Base-by-base conservation (phyloP, 1,140 invertebrate genomes). In the Drosophila sucinea region DNA sequence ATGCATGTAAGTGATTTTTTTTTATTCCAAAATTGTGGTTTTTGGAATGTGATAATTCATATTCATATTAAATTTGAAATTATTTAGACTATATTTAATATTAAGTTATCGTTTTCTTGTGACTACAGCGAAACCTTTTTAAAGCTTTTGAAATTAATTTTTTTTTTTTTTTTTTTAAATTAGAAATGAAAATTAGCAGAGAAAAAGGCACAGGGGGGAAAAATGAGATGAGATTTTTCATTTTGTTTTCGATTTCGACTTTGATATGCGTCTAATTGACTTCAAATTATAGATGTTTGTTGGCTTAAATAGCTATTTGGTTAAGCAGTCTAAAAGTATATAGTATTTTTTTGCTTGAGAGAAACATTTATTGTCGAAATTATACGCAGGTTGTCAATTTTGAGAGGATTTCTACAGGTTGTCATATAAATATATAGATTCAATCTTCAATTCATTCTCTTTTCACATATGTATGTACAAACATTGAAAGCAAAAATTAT, bases 221-320 rank as follows among this genome's bases (percentile, higher is more conserved):
- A 61, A 25, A 54, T 60, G 8, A 51, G 69, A 62, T 70, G 38
- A 47, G 33, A 6, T 29, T 47, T 25, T 73, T 73, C 41, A 8
- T 44, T 30, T 10, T 4, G 17, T 25, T 60, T 60, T 47, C 32
- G 10, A 1, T 38, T 8, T 27, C 47, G 17, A 30, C 7, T 51
- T 70, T 84, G 81, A 84, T 84, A 84, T 84, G 81, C 77, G 81
- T 80, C 77, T 84, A 84, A 84, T 84, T 84, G 81, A 85, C 72
- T 79, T 38, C 7, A 64, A 78, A 79, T 35, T 30, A 56, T 51
- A 27, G 10, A 25, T 10, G 7, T 51, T 51, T 27, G 23, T 27
- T 51, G 44, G 23, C 44, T 51, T 51, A 51, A 51, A 27, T 51
- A 51, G 25, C 44, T 51, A 51, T 51, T 51, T 51, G 27, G 23